These are phyloP conservation scores for Calameuta idolon DNA, from an alignment of 2,888 invertebrate genomes.

Conservation along the genomic window DNA sequence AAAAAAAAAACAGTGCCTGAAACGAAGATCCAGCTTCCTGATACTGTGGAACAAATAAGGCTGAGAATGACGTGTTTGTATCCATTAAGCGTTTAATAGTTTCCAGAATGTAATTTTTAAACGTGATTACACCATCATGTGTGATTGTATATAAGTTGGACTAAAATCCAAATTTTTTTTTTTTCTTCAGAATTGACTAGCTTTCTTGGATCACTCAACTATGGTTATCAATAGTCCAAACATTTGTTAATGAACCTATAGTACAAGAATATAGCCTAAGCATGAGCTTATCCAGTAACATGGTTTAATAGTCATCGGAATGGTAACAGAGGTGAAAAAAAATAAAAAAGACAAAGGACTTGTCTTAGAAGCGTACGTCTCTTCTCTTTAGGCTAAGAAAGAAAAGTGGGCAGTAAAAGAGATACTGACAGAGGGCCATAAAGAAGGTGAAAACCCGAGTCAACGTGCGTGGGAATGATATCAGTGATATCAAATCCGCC, in stretches of 20 bases:
- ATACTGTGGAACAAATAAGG: not conserved
- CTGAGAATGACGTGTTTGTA: not conserved
- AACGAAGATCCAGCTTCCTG: not conserved
- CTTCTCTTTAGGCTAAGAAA: not conserved
- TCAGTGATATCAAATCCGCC: slow-evolving; percentile 42
- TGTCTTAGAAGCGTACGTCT: not conserved
- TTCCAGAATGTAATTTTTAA: not conserved
- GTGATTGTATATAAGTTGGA: not conserved
- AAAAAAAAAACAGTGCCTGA: not conserved
- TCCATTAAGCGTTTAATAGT: not conserved
- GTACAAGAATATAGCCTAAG: not conserved
- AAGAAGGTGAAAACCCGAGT: slow-evolving; percentile 25
- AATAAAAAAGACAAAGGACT: not conserved
- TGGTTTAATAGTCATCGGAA: not conserved
- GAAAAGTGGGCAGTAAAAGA: slow-evolving; percentile 1
- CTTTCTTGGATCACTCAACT: not conserved
- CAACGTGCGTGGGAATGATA: slow-evolving; percentile 36
- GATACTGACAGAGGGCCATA: not conserved
- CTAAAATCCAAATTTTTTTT: not conserved
- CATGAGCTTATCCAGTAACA: not conserved
- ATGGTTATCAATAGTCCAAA: not conserved
- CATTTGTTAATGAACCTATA: not conserved
- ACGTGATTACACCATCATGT: not conserved
- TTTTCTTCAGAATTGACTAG: not conserved
- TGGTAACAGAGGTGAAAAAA: not conserved